Evolutionary conservation across 2,797 vertebrate genomes (phyloP).

Genomic region (Macropus fuliginosus): DNA sequence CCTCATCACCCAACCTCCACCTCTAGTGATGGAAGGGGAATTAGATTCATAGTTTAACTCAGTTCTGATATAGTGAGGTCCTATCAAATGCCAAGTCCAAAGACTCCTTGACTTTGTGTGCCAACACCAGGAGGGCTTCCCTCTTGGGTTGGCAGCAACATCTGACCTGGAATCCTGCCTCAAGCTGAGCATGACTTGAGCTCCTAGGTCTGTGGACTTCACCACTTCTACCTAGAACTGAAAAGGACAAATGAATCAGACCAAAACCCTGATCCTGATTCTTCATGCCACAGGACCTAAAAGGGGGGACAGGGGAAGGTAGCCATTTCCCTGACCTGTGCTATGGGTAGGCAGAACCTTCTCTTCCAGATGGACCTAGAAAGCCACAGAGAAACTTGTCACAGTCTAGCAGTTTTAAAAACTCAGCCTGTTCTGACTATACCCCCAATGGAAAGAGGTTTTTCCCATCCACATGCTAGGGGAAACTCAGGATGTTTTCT

Average conservation of each 20-base stretch:
- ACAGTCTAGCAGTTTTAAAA: not conserved
- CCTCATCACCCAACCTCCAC: not conserved
- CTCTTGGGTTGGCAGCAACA: not conserved
- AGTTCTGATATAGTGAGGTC: not conserved
- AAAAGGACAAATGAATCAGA: not conserved
- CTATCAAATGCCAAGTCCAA: not conserved
- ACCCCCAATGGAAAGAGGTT: not conserved
- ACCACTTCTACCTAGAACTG: not conserved
- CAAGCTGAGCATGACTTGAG: no score
- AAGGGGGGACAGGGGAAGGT: not conserved
- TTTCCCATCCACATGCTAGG: not conserved
- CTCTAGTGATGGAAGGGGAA: not conserved
- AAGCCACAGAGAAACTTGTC: not conserved
- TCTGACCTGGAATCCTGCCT: no score
- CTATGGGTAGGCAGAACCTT: not conserved
- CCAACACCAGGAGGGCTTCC: not conserved
- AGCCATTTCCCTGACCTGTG: not conserved
- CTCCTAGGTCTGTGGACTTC: not conserved
- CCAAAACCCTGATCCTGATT: not conserved
- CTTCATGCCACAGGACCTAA: not conserved
- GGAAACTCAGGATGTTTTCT: not conserved
- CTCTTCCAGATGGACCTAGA: not conserved
- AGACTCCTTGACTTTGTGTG: not conserved
- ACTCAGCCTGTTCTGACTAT: not conserved
- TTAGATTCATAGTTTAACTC: not conserved